Base-by-base conservation (phyloP, 2,888 invertebrate genomes). In the Hypercompe scribonia region DNA sequence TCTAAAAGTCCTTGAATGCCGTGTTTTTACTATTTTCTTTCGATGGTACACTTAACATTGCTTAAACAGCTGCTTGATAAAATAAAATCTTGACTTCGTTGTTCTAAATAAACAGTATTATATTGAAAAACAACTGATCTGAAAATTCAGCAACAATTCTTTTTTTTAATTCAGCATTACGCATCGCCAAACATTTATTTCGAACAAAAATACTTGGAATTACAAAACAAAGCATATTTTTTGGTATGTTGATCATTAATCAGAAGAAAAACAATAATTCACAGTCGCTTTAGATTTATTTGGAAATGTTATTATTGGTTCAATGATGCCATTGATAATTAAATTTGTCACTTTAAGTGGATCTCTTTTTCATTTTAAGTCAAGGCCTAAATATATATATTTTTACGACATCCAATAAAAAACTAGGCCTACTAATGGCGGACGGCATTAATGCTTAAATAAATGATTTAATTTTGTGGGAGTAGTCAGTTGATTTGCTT, bases 261-360 rank as follows among this genome's bases (percentile, higher is more conserved):
- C 71, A 71, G 42, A 28, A 1, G 4, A n/a, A 4, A 3, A n/a
- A 15, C 46, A 33, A 71, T 67, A 34, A 66, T 24, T 71, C 66
- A 71, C 28, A 58, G 71, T 65, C 70, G 28, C 24, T 61, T 61
- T 31, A 66, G 33, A 71, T 71, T 71, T 61, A 71, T 71, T 42
- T 46, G 21, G 39, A 31, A 28, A 61, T 46, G 46, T 33, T 66
- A 67, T 67, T 71, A 61, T 61, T 67, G 15, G 66, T 71, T 65
- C 61, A 64, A 71, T 58, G 42, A 33, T n/a, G 66, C 33, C 7
- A 42, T 58, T 31, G 33, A 24, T 71, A 39, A 70, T 66, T 58
- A 66, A 33, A 67, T 66, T 67, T 71, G 66, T 71, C 71, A 67
- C n/a, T 61, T 61, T 34, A 18, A 31, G n/a, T 50, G 34, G 24